Conservation (phyloP, 2,888 invertebrate species). For the Ormyrus labotus region DNA sequence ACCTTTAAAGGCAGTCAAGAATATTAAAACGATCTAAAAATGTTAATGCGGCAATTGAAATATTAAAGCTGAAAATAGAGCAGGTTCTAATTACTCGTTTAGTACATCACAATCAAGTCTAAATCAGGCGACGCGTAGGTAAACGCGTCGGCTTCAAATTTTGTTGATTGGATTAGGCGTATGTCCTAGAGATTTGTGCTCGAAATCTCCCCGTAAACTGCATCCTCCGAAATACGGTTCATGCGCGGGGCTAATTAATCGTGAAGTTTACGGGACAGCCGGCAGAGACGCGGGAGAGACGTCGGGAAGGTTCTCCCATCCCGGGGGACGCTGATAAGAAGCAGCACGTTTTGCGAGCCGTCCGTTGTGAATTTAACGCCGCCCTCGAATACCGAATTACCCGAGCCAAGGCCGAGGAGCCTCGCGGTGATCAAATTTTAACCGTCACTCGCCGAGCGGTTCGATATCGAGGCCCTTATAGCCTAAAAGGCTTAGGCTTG, state of each 20-base stretch:
- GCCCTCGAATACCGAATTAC: not conserved
- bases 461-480: no score
- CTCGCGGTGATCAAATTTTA: not conserved
- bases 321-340: conserved; percentile 20
- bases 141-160: not conserved
- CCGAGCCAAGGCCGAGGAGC: not conserved
- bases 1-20: no score
- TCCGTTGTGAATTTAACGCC: conserved; percentile 7
- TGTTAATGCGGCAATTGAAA: no score
- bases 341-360: not conserved
- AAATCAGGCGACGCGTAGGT: not conserved
- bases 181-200: conserved; percentile 6
- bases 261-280: conserved; percentile 26
- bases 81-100: no score
- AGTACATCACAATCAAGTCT: no score
- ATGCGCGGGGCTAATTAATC: conserved; percentile 21
- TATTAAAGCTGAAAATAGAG: no score
- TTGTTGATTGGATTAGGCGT: conserved; percentile 11
- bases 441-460: no score
- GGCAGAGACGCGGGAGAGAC: not conserved
- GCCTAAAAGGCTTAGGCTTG: no score
- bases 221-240: not conserved
- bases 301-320: conserved; percentile 4
- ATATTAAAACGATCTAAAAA: no score
- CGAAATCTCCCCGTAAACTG: conserved; percentile 1